A percentile compares a stretch with the other conserved stretches of the same genome.
Conservation (phyloP, 2,888 invertebrate genomes). For the Bellardia pandia region DNA sequence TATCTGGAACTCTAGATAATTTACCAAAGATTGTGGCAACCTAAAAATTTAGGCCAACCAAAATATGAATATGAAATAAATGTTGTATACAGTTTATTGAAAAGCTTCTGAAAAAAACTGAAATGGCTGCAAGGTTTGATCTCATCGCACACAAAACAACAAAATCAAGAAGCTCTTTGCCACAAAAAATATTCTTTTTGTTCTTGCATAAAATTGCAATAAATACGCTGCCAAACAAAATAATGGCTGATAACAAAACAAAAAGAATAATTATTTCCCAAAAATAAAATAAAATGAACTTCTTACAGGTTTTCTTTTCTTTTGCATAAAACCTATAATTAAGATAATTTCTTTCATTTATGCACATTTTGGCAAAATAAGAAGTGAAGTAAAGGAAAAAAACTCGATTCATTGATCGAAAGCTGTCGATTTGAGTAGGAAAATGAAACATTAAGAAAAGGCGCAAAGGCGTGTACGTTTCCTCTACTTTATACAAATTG, state of each 20-base stretch:
- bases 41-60: conserved; percentile 54
- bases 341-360: conserved; percentile 73
- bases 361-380: conserved; percentile 52
- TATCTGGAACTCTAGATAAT: conserved; percentile 56
- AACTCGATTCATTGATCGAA: conserved; percentile 62
- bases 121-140: conserved; percentile 58
- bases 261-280: conserved; percentile 29
- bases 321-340: conserved; percentile 66
- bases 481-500: conserved; percentile 27
- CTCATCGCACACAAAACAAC: conserved; percentile 53
- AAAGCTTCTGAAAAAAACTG: conserved; percentile 70
- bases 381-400: conserved; percentile 16
- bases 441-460: conserved; percentile 28
- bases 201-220: conserved; percentile 47
- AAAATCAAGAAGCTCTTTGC: conserved; percentile 64
- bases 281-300: conserved; percentile 39
- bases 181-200: conserved; percentile 9
- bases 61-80: background rate
- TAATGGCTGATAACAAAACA: background rate
- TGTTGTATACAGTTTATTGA: conserved; percentile 72
- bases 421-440: conserved; percentile 65
- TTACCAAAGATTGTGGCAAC: conserved; percentile 41
- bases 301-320: conserved; percentile 36
- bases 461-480: conserved; percentile 35
- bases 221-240: conserved; percentile 20